phyloP scores from a whole-genome alignment of 2,113 vertebrate species.

The Bos indicus region DNA sequence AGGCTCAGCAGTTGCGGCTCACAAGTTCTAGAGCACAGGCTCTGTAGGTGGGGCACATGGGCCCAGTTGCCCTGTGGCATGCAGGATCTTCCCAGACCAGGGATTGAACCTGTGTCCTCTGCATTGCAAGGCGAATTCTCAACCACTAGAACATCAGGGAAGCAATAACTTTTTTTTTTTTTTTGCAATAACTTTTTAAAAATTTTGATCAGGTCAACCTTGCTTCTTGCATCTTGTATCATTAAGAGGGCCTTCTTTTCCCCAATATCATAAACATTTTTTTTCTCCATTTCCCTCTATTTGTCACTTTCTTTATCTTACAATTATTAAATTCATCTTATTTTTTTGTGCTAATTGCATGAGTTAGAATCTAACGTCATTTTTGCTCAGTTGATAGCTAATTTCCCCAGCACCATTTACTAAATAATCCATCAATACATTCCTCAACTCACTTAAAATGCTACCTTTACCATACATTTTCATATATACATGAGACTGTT shows the following conservation, averaged over 20 bases:
- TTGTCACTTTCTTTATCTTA: neutral
- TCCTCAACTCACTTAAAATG: neutral
- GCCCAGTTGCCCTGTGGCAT: neutral
- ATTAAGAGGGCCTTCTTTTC: neutral
- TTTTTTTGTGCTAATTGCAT: neutral
- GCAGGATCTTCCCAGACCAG: neutral
- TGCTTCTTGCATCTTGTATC: neutral
- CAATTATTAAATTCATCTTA: neutral
- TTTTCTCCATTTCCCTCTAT: neutral
- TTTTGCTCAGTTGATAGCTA: neutral
- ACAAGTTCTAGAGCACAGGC: neutral
- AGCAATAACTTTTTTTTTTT: neutral
- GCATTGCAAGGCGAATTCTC: neutral
- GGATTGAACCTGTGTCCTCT: neutral
- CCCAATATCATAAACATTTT: neutral
- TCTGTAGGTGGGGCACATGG: neutral
- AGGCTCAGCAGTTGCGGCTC: neutral
- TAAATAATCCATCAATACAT: neutral
- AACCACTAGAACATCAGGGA: neutral
- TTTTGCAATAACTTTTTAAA: neutral
- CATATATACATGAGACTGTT: neutral
- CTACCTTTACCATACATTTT: neutral
- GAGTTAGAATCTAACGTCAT: neutral
- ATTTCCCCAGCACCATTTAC: neutral
- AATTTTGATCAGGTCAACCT: neutral